phyloP scores from a whole-genome alignment of 2,797 vertebrate species.

The Lagodon rhomboides region DNA sequence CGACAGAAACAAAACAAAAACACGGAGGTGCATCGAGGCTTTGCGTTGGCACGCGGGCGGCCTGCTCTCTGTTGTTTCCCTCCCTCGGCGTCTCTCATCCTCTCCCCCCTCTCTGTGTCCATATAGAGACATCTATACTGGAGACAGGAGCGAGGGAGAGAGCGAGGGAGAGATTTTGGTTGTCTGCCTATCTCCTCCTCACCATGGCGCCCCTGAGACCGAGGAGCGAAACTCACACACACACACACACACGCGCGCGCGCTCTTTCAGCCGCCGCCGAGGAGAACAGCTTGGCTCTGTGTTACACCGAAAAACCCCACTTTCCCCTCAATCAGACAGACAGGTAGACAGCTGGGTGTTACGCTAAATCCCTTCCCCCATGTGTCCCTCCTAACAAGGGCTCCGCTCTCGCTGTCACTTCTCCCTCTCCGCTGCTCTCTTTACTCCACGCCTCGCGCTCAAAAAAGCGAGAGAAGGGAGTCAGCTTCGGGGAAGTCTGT shows the following conservation, averaged over 20 bases:
- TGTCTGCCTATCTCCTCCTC: slow-evolving; percentile 77
- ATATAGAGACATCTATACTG: slow-evolving; percentile 64
- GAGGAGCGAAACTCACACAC: slow-evolving; percentile 22
- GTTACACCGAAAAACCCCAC: slow-evolving; percentile 69
- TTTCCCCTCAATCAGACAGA: slow-evolving; percentile 72
- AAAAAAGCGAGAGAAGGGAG: slow-evolving; percentile 30
- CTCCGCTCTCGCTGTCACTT: slow-evolving; percentile 56
- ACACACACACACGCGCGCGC: slow-evolving; percentile 34
- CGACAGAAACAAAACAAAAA: slow-evolving; percentile 29
- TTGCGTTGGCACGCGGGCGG: slow-evolving; percentile 42
- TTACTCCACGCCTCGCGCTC: slow-evolving; percentile 46
- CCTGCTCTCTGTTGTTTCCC: slow-evolving; percentile 48
- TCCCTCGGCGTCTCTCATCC: slow-evolving; percentile 57
- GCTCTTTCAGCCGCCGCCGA: slow-evolving; percentile 45
- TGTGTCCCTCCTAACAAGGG: slow-evolving; percentile 60
- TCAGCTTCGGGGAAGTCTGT: slow-evolving; percentile 18
- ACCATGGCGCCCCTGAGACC: slow-evolving; percentile 75
- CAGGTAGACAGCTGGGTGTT: slow-evolving; percentile 78
- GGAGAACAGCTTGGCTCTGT: slow-evolving; percentile 71
- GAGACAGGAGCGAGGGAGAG: slow-evolving; percentile 42
- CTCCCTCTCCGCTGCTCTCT: slow-evolving; percentile 58
- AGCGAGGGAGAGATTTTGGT: slow-evolving; percentile 70
- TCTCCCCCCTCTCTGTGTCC: slow-evolving; percentile 60
- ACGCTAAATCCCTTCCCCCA: slow-evolving; percentile 73
- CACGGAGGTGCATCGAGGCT: slow-evolving; percentile 30